phyloP scores from a whole-genome alignment of 2,888 invertebrate species.

The Strigamia crassipes region DNA sequence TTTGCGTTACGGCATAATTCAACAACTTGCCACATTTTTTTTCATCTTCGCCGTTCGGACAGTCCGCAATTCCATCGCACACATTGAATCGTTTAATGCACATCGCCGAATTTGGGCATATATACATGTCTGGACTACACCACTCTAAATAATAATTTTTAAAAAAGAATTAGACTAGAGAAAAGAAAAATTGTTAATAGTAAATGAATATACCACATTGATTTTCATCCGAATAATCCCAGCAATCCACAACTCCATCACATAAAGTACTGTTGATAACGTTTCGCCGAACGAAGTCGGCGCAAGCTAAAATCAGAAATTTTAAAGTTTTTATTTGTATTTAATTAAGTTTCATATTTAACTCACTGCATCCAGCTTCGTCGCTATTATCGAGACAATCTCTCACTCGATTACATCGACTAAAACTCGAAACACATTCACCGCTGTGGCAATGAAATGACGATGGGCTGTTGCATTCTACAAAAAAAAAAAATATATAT shows the following conservation, averaged over 20 bases:
- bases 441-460: constrained; percentile 67
- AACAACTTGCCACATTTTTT: constrained; percentile 66
- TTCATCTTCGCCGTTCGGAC: constrained; percentile 71
- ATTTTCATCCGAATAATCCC: constrained; percentile 78
- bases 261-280: constrained; percentile 74
- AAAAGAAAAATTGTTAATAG: neutral
- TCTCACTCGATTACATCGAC: constrained; percentile 72
- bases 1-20: neutral
- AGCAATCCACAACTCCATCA: constrained; percentile 78
- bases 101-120: constrained; percentile 73
- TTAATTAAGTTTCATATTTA: neutral
- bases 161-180: neutral
- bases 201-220: constrained; percentile 67
- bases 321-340: neutral
- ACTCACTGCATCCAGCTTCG: constrained; percentile 66
- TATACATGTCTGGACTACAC: constrained; percentile 73
- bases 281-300: constrained; percentile 73
- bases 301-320: constrained; percentile 63
- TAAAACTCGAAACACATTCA: constrained; percentile 68
- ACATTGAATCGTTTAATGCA: constrained; percentile 70
- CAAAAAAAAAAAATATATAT: neutral
- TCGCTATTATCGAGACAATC: constrained; percentile 74
- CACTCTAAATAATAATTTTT: constrained; percentile 65
- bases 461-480: constrained; percentile 37
- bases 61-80: constrained; percentile 67